These are phyloP conservation scores for Branchellion lobata DNA, from an alignment of 2,888 invertebrate genomes.

Conservation along the genomic window DNA sequence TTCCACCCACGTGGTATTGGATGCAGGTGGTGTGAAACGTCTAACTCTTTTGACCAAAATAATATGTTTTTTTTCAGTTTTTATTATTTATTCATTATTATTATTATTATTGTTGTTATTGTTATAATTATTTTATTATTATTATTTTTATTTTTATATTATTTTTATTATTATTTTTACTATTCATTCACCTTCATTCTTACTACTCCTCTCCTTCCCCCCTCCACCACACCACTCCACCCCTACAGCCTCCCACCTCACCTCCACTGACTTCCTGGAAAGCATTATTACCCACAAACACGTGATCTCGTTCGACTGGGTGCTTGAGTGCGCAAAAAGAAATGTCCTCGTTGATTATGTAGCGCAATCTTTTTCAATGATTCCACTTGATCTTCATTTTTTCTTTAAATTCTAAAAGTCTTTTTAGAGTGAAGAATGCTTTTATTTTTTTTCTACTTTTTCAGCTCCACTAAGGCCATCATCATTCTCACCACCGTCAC, in stretches of 20 bases:
- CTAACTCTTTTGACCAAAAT: too few relatives aligned
- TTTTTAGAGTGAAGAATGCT: too few relatives aligned
- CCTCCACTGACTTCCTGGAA: not conserved
- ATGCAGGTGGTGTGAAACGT: not conserved
- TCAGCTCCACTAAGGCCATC: too few relatives aligned
- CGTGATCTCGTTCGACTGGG: not conserved
- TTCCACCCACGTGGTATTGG: not conserved
- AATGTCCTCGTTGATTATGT: slow-evolving; percentile 5
- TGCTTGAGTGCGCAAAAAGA: not conserved
- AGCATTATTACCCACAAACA: not conserved
- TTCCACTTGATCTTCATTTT: too few relatives aligned
- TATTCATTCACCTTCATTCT: not conserved
- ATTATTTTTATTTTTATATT: too few relatives aligned
- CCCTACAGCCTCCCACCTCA: not conserved
- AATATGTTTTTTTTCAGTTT: not conserved
- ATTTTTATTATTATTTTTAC: not conserved
- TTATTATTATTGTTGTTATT: not conserved
- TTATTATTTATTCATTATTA: too few relatives aligned
- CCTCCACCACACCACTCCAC: not conserved
- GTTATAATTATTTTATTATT: not conserved
- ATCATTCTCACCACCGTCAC: too few relatives aligned
- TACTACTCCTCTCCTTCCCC: not conserved
- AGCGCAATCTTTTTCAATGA: too few relatives aligned
- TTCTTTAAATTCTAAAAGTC: too few relatives aligned
- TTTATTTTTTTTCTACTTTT: too few relatives aligned